Evolutionary conservation across 2,113 vertebrate species (phyloP), one percentile per base, ranked within the genome.

Genomic region (Spheniscus mendiculus): DNA sequence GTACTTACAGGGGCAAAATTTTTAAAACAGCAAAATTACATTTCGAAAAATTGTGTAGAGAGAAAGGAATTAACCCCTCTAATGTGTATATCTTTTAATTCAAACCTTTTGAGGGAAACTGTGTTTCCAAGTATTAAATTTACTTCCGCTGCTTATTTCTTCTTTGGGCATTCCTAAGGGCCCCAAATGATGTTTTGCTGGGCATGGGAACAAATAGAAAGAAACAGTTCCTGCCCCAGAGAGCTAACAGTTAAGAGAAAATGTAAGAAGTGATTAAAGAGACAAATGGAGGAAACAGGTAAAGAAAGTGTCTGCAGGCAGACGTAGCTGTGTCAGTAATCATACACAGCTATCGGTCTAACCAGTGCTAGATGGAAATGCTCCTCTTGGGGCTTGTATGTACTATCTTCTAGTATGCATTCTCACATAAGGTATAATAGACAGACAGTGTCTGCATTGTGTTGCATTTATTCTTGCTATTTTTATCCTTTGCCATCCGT

Each of bases 391-490:
- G 77, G 21, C 47, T 80, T 94, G 19, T 56, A 29, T 76, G 23
- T 73, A 69, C 67, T 78, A 7, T 76, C 72, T 65, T 58, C 56
- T 63, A 32, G 10, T 30, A 50, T n/a, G 17, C 26, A 50, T 95
- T 88, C 61, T 96, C 61, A 61, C 62, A 18, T 83, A 59, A 85
- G 45, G 40, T 87, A 9, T 72, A 78, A 87, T 53, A 77, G 62
- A 80, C 40, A 53, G 45, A 34, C 36, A 80, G 56, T 81, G 80
- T 69, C 63, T 92, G 47, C 36, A 21, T 25, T 96, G 34, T 87
- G 27, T 84, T 92, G 83, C 77, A 71, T 87, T 96, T 96, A 72
- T 92, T 93, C 70, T 61, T 90, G 26, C 61, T 93, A 53, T 56
- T 96, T 92, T 94, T 79, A 53, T 92, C 84, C 56, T 67, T 87